phyloP scores from a whole-genome alignment of 2,888 invertebrate species.

The Caprella mutica region DNA sequence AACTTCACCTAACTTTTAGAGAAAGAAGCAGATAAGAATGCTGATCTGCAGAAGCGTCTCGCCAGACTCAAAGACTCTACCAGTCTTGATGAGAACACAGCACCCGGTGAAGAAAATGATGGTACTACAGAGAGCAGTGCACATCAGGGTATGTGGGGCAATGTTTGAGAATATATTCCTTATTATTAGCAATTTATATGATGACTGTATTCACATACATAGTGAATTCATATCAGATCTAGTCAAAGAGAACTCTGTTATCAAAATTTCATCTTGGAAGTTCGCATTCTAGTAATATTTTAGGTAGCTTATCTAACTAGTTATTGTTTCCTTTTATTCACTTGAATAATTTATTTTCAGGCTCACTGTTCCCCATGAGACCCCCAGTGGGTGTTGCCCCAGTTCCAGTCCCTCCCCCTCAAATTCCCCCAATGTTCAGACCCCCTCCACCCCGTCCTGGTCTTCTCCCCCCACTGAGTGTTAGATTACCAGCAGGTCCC shows the following conservation, averaged over 20 bases:
- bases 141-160: too few species aligned
- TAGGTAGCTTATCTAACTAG: too few species aligned
- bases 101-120: neutral
- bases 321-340: too few species aligned
- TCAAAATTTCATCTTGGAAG: too few species aligned
- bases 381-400: neutral
- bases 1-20: too few species aligned
- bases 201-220: too few species aligned
- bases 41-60: conserved; percentile 22
- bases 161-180: too few species aligned
- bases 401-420: neutral
- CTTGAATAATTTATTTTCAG: too few species aligned
- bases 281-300: too few species aligned
- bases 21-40: conserved; percentile 30
- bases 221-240: too few species aligned
- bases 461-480: conserved; percentile 41
- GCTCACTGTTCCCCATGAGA: neutral
- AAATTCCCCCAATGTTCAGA: neutral
- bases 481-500: conserved; percentile 46
- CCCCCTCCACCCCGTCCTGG: neutral
- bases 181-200: too few species aligned
- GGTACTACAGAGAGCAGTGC: neutral
- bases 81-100: conserved; percentile 14
- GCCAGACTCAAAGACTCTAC: conserved; percentile 25
- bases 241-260: too few species aligned